phyloP scores from a whole-genome alignment of 1,140 invertebrate species.

The Triops longicaudatus region DNA sequence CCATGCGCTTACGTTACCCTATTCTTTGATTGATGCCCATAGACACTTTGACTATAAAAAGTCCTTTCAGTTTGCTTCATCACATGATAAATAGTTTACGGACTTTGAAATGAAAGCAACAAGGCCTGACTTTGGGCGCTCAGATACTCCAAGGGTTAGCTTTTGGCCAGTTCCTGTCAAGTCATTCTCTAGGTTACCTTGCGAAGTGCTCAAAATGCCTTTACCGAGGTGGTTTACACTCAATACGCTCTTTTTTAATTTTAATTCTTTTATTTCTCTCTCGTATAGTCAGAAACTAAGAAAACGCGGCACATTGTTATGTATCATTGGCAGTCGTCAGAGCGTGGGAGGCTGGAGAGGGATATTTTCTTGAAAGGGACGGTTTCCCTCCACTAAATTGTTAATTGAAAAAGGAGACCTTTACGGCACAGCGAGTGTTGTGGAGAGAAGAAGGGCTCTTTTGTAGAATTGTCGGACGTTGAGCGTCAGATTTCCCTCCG shows the following conservation, averaged over 20 bases:
- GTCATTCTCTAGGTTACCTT: background rate
- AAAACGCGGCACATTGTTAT: background rate
- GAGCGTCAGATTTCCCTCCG: background rate
- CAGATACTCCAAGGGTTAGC: background rate
- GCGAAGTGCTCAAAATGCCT: too few species aligned
- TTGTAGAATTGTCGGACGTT: constrained; percentile 12
- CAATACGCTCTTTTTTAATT: too few species aligned
- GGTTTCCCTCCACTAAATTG: constrained; percentile 15
- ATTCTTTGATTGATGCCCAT: constrained; percentile 11
- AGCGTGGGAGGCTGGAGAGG: constrained; percentile 2
- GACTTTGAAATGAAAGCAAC: background rate
- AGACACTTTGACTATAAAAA: background rate
- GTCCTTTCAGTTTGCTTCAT: constrained; percentile 8
- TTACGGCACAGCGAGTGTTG: background rate
- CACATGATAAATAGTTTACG: constrained; percentile 15
- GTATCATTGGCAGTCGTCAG: constrained; percentile 1
- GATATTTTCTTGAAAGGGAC: background rate
- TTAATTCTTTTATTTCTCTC: too few species aligned
- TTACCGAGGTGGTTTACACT: too few species aligned
- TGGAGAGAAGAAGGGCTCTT: background rate
- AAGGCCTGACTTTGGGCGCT: background rate
- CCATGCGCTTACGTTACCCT: background rate
- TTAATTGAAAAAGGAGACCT: constrained; percentile 10
- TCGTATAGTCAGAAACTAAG: too few species aligned
- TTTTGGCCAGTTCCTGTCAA: background rate